Conservation (phyloP, 1,140 invertebrate genomes). For the Drosophila mayri region DNA sequence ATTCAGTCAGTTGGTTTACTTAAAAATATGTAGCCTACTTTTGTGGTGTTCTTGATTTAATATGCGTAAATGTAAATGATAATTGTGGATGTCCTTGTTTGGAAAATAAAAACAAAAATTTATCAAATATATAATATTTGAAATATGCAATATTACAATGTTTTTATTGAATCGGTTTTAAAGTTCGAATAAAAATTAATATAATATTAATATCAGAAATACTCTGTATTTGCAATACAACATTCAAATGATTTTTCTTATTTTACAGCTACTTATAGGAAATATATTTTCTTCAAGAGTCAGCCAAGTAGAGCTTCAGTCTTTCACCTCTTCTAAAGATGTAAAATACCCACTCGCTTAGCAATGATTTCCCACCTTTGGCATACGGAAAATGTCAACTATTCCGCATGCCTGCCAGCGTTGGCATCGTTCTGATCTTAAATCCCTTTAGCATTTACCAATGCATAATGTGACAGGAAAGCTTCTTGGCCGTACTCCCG, state of each 20-base stretch:
- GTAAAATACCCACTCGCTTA: background rate
- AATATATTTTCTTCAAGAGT: too few relatives aligned
- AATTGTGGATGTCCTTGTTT: background rate
- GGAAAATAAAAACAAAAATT: too few relatives aligned
- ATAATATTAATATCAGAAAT: too few relatives aligned
- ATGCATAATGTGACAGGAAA: constrained; percentile 30
- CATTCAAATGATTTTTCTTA: too few relatives aligned
- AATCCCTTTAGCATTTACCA: constrained; percentile 29
- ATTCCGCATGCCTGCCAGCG: background rate
- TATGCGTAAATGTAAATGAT: too few relatives aligned
- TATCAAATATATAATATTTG: too few relatives aligned
- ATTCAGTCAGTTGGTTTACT: background rate
- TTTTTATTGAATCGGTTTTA: too few relatives aligned
- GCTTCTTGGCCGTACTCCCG: constrained; percentile 5
- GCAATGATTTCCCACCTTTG: background rate
- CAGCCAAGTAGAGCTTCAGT: background rate
- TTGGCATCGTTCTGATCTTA: background rate
- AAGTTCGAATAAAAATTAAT: too few relatives aligned
- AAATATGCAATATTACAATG: too few relatives aligned
- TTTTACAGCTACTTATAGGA: too few relatives aligned
- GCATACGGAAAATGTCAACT: constrained; percentile 15
- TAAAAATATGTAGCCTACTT: constrained; percentile 52
- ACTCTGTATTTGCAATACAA: too few relatives aligned
- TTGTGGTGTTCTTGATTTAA: constrained; percentile 14
- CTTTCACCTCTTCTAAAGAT: background rate